Conservation (phyloP, 2,797 vertebrate species). For the Myoxocephalus aenaeus region DNA sequence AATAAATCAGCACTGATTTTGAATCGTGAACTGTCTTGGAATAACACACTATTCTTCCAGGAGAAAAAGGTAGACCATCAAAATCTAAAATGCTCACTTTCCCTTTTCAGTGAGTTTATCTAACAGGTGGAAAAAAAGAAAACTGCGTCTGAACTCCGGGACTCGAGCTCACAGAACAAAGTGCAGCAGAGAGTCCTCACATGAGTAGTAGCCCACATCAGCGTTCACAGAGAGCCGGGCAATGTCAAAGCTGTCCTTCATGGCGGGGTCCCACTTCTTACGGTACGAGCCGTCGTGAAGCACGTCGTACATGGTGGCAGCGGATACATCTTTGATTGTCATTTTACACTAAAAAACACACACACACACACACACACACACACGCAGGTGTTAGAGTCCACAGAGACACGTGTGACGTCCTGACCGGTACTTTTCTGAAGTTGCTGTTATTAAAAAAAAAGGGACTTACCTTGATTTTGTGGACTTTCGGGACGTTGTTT, state of each 20-base stretch:
- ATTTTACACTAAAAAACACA: conserved; percentile 77
- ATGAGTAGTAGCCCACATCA: conserved; percentile 86
- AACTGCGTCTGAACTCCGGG: too few species aligned
- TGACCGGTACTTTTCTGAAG: neutral
- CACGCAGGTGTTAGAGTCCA: too few species aligned
- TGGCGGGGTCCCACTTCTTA: conserved; percentile 80
- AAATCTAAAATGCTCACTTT: neutral
- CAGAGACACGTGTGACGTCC: neutral
- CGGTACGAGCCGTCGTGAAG: conserved; percentile 82
- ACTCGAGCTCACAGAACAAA: neutral
- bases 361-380: neutral
- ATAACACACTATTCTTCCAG: neutral
- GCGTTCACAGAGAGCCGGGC: conserved; percentile 78
- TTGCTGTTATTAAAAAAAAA: neutral
- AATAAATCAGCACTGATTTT: neutral
- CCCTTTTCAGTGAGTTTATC: neutral
- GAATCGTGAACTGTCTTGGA: neutral
- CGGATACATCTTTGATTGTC: conserved; percentile 77
- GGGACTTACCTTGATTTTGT: conserved; percentile 84
- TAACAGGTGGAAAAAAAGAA: conserved; percentile 10
- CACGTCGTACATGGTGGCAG: conserved; percentile 84
- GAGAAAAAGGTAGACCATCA: neutral
- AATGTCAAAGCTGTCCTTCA: conserved; percentile 84
- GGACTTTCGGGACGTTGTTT: conserved; percentile 70
- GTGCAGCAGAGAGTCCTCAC: conserved; percentile 71